Evolutionary conservation across 2,113 vertebrate species (phyloP), one percentile per base, ranked within the genome.

Genomic region (Siniperca knerii): DNA sequence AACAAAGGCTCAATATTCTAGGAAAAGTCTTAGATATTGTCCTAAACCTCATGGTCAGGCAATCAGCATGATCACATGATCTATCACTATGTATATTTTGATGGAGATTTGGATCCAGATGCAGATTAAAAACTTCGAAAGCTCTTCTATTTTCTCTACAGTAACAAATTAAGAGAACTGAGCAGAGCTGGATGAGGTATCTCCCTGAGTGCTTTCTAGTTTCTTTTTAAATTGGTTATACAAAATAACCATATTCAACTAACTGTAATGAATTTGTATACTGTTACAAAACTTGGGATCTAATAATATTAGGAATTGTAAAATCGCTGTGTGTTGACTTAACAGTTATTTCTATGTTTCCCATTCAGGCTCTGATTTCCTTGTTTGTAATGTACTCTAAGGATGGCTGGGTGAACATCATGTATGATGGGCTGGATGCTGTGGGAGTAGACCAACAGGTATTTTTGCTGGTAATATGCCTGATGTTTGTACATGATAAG

Each of bases 401-500:
- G 88, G 97, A 98, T 0, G 97, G 97, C 73, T 98, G 97, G 97
- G 96, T 98, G 64, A 97, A 96, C 90, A 97, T 97, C 91, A 98
- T 97, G 97, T 97, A 97, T 0, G 95, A 97, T 0, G 97, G 97
- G 1, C 93, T 98, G 80, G 97, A 98, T 0, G 97, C 97, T 0
- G 96, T 97, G 12, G 97, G 95, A 58, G 96, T 97, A 2, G 96
- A 97, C 90, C 91, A 95, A 29, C 97, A 97, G 97, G 97, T 97
- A 23, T 40, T 20, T 50, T n/a, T 54, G 18, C 16, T 42, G 1
- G 12, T 11, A 57, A 40, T 42, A 16, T 57, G 33, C 2, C 44
- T 18, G 13, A 66, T 57, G 2, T 11, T 68, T 15, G 12, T 13
- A 44, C 15, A 37, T 13, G 29, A 8, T 10, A 12, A 37, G 18